These are phyloP conservation scores for Ciconia nigra DNA, from an alignment of 2,797 vertebrate genomes.

Conservation along the genomic window DNA sequence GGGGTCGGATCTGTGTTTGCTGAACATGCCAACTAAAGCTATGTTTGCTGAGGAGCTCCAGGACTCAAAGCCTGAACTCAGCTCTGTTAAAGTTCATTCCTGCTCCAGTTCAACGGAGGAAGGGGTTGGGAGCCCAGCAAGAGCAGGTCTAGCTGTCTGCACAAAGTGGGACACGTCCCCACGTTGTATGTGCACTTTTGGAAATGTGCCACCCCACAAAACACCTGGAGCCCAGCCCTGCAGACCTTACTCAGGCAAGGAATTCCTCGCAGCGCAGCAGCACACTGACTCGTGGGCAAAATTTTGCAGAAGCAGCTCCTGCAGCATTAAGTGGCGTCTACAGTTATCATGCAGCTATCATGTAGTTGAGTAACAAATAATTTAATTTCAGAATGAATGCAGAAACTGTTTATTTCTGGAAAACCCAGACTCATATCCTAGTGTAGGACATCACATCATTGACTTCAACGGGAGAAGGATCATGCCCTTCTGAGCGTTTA, in stretches of 20 bases:
- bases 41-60: not conserved
- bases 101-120: not conserved
- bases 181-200: fast-evolving
- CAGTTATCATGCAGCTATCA: not conserved
- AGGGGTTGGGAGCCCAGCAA: not conserved
- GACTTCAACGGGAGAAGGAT: not conserved
- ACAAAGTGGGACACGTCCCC: not conserved
- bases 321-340: not conserved
- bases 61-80: not conserved
- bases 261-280: not conserved
- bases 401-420: not conserved
- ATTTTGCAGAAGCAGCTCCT: not conserved
- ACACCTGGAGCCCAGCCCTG: not conserved
- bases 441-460: not conserved
- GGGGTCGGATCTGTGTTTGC: not conserved
- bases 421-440: not conserved
- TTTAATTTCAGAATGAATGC: not conserved
- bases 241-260: not conserved
- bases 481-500: not conserved
- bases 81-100: not conserved
- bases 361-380: not conserved
- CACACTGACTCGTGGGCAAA: not conserved
- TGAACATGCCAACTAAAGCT: not conserved
- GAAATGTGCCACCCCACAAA: not conserved
- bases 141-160: not conserved